Evolutionary conservation across 1,140 invertebrate species (phyloP).

Genomic region (Diorhabda elongata): DNA sequence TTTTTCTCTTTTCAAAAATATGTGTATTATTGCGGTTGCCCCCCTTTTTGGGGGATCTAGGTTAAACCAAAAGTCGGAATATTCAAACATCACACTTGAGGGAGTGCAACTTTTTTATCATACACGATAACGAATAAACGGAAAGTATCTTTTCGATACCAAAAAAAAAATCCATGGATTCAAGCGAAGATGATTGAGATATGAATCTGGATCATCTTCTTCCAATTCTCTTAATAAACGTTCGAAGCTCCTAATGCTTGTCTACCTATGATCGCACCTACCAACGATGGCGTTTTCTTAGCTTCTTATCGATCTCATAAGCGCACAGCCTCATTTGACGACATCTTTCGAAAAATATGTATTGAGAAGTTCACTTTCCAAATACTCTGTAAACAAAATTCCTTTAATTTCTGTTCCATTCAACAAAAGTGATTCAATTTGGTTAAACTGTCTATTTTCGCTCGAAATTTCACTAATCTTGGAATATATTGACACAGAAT

Average conservation of each 20-base stretch:
- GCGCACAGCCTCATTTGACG: not conserved
- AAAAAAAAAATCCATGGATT: not conserved
- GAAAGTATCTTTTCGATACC: too few relatives aligned
- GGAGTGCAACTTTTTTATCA: too few relatives aligned
- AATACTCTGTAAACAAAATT: not conserved
- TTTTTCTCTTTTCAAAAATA: not conserved
- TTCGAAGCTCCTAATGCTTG: not conserved
- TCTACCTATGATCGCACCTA: not conserved
- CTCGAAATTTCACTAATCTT: too few relatives aligned
- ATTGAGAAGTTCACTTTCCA: conserved; percentile 11
- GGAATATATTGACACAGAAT: too few relatives aligned
- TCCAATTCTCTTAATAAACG: not conserved
- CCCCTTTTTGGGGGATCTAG: too few relatives aligned
- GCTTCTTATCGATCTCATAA: not conserved
- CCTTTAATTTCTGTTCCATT: not conserved
- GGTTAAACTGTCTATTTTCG: not conserved
- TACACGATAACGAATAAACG: too few relatives aligned
- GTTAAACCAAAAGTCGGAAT: too few relatives aligned
- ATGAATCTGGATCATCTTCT: not conserved
- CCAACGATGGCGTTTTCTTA: not conserved
- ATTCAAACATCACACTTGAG: too few relatives aligned
- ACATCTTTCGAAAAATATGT: not conserved
- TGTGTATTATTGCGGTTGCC: not conserved
- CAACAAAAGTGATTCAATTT: not conserved
- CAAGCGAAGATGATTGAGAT: not conserved